Base-by-base conservation (phyloP, 1,140 invertebrate genomes). In the Leptinotarsa texana region DNA sequence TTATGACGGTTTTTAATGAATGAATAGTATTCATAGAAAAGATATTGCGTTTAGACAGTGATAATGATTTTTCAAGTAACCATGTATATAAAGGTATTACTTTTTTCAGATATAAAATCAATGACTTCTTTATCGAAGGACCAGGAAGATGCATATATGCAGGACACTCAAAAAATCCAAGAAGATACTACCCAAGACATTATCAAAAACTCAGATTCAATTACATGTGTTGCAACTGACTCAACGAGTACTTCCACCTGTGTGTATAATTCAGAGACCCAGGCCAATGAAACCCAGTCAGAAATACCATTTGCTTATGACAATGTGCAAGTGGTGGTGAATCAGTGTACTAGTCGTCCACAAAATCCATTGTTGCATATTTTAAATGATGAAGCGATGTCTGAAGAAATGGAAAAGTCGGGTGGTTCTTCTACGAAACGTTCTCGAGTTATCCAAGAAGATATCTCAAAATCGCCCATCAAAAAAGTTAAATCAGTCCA, bases 151-250 rank as follows among this genome's bases (percentile, higher is more conserved):
- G 22, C 13, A 13, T 72, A 72, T 24, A 72, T 22, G 51, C 47
- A 22, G 33, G 57, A n/a, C 73, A 75, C 51, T 75, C n/a, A 47
- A 21, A 74, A 18, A 8, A 15, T 65, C 13, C 17, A 15, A 65
- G 63, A 15, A 65, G 63, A 65, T 4, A 65, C 13, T 18, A n/a
- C 51, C 15, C 15, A 57, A 18, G 69, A 63, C 73, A 21, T 21
- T 17, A n/a, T 11, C 72, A n/a, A 22, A 33, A 73, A 72, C 21
- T 51, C 21, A 66, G 15, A 49, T 42, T 63, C 33, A 15, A 69
- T 68, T 47, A 47, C 69, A 74, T 11, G 2, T 1, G 17, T n/a
- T 66, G 15, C 65, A 17, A 21, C 15, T 24, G 21, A 15, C 65
- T 17, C 65, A 27, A 6, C 17, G 15, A n/a, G 51, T 57, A 57